A percentile compares a stretch with the other conserved stretches of the same genome.
These are phyloP conservation scores for Arnoldichthys spilopterus DNA, from an alignment of 2,797 vertebrate genomes.

Conservation along the genomic window DNA sequence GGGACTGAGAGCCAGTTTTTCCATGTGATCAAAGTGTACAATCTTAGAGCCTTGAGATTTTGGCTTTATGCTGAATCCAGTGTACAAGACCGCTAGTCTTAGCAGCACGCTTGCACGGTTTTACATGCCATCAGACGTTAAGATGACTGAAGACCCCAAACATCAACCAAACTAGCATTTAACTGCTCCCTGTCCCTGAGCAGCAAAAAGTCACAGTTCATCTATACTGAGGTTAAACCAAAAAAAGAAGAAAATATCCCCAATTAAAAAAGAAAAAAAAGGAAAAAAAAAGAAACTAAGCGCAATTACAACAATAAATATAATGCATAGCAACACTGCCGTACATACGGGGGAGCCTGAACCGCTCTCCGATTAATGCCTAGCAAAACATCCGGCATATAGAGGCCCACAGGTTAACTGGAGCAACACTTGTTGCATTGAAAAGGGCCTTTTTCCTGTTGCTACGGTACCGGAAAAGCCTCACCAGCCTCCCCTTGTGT, in stretches of 20 bases:
- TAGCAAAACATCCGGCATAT: slow-evolving; percentile 78
- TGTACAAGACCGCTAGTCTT: slow-evolving; percentile 36
- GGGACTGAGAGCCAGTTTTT: slow-evolving; percentile 57
- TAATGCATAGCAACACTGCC: slow-evolving; percentile 97
- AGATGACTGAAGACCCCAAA: background rate
- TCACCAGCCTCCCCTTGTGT: slow-evolving; percentile 86
- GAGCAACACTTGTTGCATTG: background rate
- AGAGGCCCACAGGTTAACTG: slow-evolving; percentile 27
- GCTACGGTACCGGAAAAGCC: slow-evolving; percentile 84
- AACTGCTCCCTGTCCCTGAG: slow-evolving; percentile 82
- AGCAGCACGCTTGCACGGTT: slow-evolving; percentile 5
- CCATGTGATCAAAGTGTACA: slow-evolving; percentile 8
- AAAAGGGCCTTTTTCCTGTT: slow-evolving; percentile 72
- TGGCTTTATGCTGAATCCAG: background rate
- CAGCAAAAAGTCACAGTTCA: slow-evolving; percentile 92
- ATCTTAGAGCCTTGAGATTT: background rate
- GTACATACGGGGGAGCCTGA: slow-evolving; percentile 92
- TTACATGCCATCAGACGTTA: background rate
- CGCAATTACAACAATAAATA: slow-evolving; percentile 63
- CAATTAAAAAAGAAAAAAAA: slow-evolving; percentile 52
- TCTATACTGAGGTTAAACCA: slow-evolving; percentile 85
- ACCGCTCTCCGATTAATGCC: slow-evolving; percentile 85
- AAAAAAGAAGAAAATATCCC: slow-evolving; percentile 66
- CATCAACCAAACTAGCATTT: slow-evolving; percentile 57
- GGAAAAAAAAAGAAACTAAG: slow-evolving; percentile 61